These are phyloP conservation scores for Zaprionus ghesquierei DNA, from an alignment of 1,140 invertebrate species.

Conservation along the genomic window DNA sequence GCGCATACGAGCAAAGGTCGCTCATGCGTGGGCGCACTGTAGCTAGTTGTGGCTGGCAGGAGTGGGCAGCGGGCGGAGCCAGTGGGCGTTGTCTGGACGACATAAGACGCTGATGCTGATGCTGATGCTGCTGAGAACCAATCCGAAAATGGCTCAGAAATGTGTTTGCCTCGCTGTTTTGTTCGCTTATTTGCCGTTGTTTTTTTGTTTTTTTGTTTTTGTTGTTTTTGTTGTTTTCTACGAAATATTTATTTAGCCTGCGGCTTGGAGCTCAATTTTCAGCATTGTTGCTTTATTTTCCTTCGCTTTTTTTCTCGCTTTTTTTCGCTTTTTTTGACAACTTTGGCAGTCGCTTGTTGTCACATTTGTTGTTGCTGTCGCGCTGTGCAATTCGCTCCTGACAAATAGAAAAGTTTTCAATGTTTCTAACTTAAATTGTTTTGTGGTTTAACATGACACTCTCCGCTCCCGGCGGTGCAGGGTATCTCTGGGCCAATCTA, in stretches of 20 bases:
- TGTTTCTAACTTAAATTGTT: slow-evolving; percentile 75
- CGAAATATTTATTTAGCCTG: slow-evolving; percentile 29
- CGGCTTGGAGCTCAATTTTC: slow-evolving; percentile 18
- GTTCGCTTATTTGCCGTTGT: slow-evolving; percentile 1
- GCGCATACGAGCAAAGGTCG: slow-evolving; percentile 16
- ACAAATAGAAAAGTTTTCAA: slow-evolving; percentile 70
- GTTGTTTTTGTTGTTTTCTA: not conserved
- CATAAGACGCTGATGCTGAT: not conserved
- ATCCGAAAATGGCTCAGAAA: slow-evolving; percentile 4
- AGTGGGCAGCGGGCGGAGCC: not conserved
- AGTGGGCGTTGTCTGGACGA: slow-evolving; percentile 13
- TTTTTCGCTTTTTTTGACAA: slow-evolving; percentile 30
- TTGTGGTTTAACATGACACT: slow-evolving; percentile 67
- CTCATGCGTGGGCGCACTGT: slow-evolving; percentile 2
- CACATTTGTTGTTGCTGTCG: slow-evolving; percentile 37
- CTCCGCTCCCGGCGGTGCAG: not conserved
- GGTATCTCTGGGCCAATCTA: slow-evolving; percentile 31
- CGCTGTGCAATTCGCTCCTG: slow-evolving; percentile 13
- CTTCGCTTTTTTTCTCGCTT: not conserved
- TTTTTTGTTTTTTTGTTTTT: not conserved
- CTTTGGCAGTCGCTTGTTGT: slow-evolving; percentile 46
- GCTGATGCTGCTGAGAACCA: not conserved
- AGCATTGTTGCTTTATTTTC: slow-evolving; percentile 15
- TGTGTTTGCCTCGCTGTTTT: not conserved
- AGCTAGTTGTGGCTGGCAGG: not conserved